Base-by-base conservation (phyloP, 2,797 vertebrate genomes). In the Acipenser ruthenus region DNA sequence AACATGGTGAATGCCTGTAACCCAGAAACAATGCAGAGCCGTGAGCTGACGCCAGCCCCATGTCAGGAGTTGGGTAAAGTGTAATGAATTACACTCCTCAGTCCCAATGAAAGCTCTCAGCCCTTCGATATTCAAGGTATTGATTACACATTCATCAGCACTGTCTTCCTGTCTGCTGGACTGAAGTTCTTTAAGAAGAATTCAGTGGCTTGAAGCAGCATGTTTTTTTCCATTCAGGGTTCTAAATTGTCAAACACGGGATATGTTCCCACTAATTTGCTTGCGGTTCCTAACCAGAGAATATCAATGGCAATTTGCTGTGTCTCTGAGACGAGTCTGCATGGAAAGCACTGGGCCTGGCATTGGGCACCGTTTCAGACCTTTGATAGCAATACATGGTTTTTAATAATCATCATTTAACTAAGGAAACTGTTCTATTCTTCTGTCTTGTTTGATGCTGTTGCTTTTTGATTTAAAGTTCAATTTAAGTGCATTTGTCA, bases 31-130 rank as follows among this genome's bases (percentile, higher is more conserved):
- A 62, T 62, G 47, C 47, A 37, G 18, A 62, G 60, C 10, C 18
- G 47, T 18, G 60, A 18, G 60, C 60, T 62, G 60, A 62, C 60
- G 60, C 60, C 60, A 62, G 60, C 60, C 60, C 60, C 47, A 48
- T 62, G 60, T 62, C 60, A 62, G 60, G 60, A 7, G 7, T 18
- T 18, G n/a, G 55, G 6, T 23, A 18, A 23, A 62, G 18, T 23
- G 60, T 62, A 62, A 62, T 62, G 4, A 62, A 62, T 62, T 62
- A 37, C 60, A 62, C 6, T 18, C 60, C 23, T 62, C 60, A 62
- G 23, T n/a, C 60, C 18, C 60, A 62, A 47, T 37, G 13, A 23
- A 37, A 62, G 60, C 60, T 62, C 60, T 62, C 47, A 23, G 60
- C 9, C 60, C 47, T 18, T 62, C 60, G 8, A 37, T 62, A 62